Percentiles rank a stretch among this genome's conserved stretches.
Evolutionary conservation across 1,140 invertebrate genomes (phyloP).

Genomic region (Lethocerus indicus): DNA sequence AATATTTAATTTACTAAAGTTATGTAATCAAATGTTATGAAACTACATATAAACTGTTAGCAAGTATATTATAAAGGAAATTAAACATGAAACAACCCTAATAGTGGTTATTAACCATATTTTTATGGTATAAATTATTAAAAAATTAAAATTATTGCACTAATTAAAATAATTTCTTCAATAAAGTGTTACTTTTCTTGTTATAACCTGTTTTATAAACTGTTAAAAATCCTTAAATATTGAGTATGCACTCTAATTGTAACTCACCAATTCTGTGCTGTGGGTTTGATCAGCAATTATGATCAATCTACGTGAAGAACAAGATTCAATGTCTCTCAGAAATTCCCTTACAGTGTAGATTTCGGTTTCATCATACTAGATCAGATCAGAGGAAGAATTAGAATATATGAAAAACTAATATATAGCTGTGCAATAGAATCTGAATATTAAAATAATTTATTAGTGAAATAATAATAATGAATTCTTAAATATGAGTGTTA

Average conservation of each 20-base stretch:
- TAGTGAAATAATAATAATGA: neutral
- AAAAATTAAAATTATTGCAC: no score
- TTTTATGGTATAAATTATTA: no score
- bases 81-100: no score
- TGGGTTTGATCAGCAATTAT: slow-evolving; percentile 33
- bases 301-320: slow-evolving; percentile 29
- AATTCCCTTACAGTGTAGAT: slow-evolving; percentile 30
- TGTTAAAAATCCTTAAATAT: no score
- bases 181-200: neutral
- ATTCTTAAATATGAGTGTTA: neutral
- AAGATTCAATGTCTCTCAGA: slow-evolving; percentile 27
- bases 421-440: neutral
- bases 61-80: no score
- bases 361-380: slow-evolving; percentile 24
- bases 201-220: no score
- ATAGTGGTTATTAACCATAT: no score
- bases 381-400: slow-evolving; percentile 7
- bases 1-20: no score
- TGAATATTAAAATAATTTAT: neutral
- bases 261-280: slow-evolving; percentile 24
- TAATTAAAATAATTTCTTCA: neutral
- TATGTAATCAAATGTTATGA: no score
- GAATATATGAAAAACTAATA: neutral
- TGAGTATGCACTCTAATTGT: no score
- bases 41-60: no score